Percentiles rank a stretch among this genome's conserved stretches.
Evolutionary conservation across 2,797 vertebrate species (phyloP).

Genomic region (Pogoniulus pusillus): DNA sequence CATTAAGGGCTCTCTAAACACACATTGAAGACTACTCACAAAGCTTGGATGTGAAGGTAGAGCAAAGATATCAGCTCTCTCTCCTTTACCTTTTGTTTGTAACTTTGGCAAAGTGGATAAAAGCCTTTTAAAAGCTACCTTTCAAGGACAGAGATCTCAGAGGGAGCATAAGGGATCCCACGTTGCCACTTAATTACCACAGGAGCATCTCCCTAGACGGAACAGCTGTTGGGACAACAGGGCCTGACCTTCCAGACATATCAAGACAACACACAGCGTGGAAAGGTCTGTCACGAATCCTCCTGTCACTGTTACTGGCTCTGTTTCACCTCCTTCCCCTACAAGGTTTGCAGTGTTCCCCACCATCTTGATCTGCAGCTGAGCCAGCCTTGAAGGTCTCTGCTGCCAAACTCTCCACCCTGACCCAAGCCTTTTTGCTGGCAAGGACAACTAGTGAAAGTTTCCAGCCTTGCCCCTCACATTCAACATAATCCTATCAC

Average conservation of each 20-base stretch:
- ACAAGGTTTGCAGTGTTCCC: not conserved
- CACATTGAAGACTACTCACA: not conserved
- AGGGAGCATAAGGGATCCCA: not conserved
- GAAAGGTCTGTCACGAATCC: not conserved
- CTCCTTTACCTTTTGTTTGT: not conserved
- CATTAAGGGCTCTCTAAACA: not conserved
- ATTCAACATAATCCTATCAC: not conserved
- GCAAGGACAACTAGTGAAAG: not conserved
- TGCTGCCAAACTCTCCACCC: not conserved
- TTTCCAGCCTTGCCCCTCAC: slow-evolving; percentile 7
- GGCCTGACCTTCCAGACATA: not conserved
- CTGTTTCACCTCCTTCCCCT: not conserved
- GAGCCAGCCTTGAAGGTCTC: not conserved
- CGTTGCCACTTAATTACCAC: not conserved
- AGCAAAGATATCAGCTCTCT: not conserved
- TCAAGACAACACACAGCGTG: not conserved
- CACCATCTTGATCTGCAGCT: not conserved
- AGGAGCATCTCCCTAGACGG: not conserved
- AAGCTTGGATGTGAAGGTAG: not conserved
- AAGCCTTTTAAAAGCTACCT: not conserved
- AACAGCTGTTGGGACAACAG: not conserved
- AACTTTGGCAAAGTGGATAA: not conserved
- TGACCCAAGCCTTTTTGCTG: not conserved
- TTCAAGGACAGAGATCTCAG: not conserved
- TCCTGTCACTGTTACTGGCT: not conserved